These are phyloP conservation scores for Terebella lapidaria DNA, from an alignment of 2,888 invertebrate genomes.

Conservation along the genomic window DNA sequence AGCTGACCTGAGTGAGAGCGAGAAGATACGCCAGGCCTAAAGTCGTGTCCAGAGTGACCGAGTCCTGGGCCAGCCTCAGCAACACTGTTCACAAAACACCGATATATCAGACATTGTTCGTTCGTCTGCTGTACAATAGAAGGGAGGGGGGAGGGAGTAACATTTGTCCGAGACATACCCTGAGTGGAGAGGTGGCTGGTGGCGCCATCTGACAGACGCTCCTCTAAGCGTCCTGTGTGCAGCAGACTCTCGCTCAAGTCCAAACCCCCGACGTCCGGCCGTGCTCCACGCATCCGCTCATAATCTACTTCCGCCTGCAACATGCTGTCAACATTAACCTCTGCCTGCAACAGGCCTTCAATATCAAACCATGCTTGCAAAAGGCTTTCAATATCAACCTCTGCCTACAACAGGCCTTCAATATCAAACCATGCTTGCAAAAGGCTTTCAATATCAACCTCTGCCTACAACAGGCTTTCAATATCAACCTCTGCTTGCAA, in stretches of 20 bases:
- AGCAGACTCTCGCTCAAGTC: slow-evolving; percentile 37
- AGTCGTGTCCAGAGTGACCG: slow-evolving; percentile 57
- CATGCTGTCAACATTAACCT: no score
- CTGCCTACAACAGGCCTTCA: background rate
- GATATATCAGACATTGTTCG: no score
- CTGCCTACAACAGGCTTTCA: no score
- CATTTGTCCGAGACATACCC: no score
- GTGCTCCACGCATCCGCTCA: background rate
- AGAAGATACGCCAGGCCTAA: slow-evolving; percentile 58
- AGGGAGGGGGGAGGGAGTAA: no score
- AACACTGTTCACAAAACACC: slow-evolving; percentile 53
- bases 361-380: no score
- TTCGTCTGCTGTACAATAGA: no score
- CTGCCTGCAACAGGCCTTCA: background rate
- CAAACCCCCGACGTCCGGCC: background rate
- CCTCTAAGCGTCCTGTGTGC: slow-evolving; percentile 44
- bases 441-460: no score
- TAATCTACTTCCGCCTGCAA: slow-evolving; percentile 17
- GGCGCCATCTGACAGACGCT: slow-evolving; percentile 43
- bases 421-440: no score
- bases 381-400: background rate
- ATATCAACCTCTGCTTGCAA: no score
- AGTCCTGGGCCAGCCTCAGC: slow-evolving; percentile 55
- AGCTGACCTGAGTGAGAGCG: slow-evolving; percentile 48
- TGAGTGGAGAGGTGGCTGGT: slow-evolving; percentile 30